Evolutionary conservation across 2,797 vertebrate genomes (phyloP), one percentile per base, ranked within the genome.

Genomic region (Astyanax mexicanus): DNA sequence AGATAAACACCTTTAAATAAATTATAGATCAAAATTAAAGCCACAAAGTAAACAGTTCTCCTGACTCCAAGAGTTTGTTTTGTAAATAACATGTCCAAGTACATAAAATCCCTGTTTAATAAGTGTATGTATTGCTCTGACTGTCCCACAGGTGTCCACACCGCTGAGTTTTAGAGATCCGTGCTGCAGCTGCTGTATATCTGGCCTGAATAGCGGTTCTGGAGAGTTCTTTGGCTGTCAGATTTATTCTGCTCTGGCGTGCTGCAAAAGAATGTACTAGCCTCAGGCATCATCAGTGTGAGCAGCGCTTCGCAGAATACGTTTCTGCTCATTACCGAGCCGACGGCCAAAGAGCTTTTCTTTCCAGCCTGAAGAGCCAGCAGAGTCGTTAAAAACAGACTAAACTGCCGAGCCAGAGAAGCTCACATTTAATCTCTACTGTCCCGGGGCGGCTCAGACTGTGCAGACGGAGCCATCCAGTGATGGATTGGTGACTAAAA

Each of bases 281-380:
- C 81, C 77, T 12, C 35, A 72, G 80, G 74, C 76, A 29, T 75
- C 57, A 75, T 81, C 64, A 66, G 29, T 10, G 58, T 37, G 23
- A 54, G 54, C 65, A 65, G 68, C 37, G n/a, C 69, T 49, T 25
- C 8, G 0, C 58, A 13, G 29, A 74, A 64, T 51, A 65, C 68
- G 79, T 75, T 74, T 76, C 57, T 72, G 47, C 57, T 81, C 15
- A 74, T 77, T 79, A 73, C 38, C 60, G 37, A 72, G 70, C 54
- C 40, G 27, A 57, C 23, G 35, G 62, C 58, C 71, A 45, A 52
- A 72, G 54, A 61, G 61, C 17, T 76, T 76, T 76, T 38, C 37
- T 55, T 19, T 66, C 29, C 74, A 45, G 72, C 77, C 72, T 60
- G 69, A 52, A 61, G 58, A 67, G 67, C 57, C 67, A 32, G 78